phyloP scores from a whole-genome alignment of 2,797 vertebrate species.

The Chelmon rostratus region DNA sequence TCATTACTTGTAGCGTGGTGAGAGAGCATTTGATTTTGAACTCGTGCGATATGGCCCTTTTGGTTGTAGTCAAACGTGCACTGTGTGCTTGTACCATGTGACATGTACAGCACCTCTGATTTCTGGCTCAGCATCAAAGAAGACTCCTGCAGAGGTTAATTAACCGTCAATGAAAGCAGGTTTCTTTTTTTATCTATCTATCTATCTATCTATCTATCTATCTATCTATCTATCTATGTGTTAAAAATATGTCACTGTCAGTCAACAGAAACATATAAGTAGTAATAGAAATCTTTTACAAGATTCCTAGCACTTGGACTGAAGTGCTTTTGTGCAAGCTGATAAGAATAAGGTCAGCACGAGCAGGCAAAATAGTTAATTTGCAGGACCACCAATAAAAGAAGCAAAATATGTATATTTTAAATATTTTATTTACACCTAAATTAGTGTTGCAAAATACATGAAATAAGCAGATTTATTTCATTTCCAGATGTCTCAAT shows the following conservation, averaged over 20 bases:
- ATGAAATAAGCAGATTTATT: background rate
- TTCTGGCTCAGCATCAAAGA: conserved; percentile 55
- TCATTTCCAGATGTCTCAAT: conserved; percentile 5
- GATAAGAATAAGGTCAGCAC: conserved; percentile 28
- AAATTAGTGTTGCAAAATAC: background rate
- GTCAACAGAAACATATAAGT: background rate
- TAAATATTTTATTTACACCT: background rate
- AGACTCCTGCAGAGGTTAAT: conserved; percentile 55
- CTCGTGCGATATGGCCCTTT: conserved; percentile 29
- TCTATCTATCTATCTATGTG: conserved; percentile 10
- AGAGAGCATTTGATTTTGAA: conserved; percentile 69
- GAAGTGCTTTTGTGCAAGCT: conserved; percentile 25
- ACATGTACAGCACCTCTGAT: conserved; percentile 23
- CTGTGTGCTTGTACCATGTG: conserved; percentile 23
- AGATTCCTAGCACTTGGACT: background rate
- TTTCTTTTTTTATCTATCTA: conserved; percentile 15
- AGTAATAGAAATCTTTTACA: background rate
- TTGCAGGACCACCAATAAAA: background rate
- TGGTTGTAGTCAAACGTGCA: conserved; percentile 56
- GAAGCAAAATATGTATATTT: conserved; percentile 3
- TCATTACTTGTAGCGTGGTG: conserved; percentile 73
- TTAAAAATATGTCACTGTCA: background rate
- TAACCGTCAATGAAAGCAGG: conserved; percentile 46
- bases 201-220: background rate
- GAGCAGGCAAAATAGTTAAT: conserved; percentile 24